Evolutionary conservation across 2,113 vertebrate genomes (phyloP), one percentile per base, ranked within the genome.

Genomic region (Ornithorhynchus anatinus): DNA sequence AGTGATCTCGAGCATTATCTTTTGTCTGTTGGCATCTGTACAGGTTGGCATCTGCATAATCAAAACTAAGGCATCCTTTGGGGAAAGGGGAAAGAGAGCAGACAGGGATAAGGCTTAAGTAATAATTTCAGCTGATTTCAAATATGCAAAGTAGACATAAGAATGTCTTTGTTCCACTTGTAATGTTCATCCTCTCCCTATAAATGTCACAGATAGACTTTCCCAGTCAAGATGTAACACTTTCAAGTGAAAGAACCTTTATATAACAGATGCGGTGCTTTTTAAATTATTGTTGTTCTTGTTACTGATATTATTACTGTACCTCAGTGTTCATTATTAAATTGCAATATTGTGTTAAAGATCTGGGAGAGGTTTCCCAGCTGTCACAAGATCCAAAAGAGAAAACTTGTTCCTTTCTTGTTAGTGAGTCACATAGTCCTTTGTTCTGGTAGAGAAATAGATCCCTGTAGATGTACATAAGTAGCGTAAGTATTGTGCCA

Each of bases 221-320:
- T 92, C 89, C 88, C 89, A 92, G 90, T 89, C 84, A 91, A 92
- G 84, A 91, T 56, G 43, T 81, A 92, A 86, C 73, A 84, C 89
- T 91, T 91, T 91, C 86, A 78, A 74, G 81, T 67, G 77, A 82
- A 90, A 73, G 76, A 80, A 88, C 80, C 59, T 91, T 91, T 88
- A 76, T 84, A 84, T 72, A 68, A 81, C 39, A 89, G 87, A 89
- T 51, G 81, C 47, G 86, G 91, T 93, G 91, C 91, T 92, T 92
- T 82, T 83, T 80, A n/a, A n/a, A n/a, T n/a, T 80, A 79, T 84
- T 78, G 70, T 72, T 59, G 50, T 72, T 54, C 58, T 59, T 67
- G 44, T 69, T 72, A 66, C 80, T 82, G 79, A 82, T 84, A 80
- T 75, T 84, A 69, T 89, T 83, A 72, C 79, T 82, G 78, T 89